These are phyloP conservation scores for Dufourea novaeangliae DNA, from an alignment of 1,140 invertebrate genomes.

Conservation along the genomic window DNA sequence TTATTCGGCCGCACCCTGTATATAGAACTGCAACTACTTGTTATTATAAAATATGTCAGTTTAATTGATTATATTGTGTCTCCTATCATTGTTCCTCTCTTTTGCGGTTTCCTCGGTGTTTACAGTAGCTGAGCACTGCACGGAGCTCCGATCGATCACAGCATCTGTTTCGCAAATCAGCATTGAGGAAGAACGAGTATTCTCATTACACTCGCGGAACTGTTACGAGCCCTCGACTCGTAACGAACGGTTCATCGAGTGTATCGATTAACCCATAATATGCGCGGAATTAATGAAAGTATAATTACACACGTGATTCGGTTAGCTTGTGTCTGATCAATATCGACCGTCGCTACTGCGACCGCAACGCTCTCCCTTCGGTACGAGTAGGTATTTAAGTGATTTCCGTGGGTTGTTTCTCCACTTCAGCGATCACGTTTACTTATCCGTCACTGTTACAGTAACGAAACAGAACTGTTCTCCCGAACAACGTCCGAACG, in stretches of 20 bases:
- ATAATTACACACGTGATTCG: not conserved
- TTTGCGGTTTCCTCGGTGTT: conserved; percentile 31
- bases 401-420: not conserved
- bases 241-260: not conserved
- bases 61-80: conserved; percentile 2
- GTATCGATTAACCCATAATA: not conserved
- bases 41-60: no score
- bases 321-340: conserved; percentile 1
- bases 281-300: not conserved
- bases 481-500: not conserved
- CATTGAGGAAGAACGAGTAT: no score
- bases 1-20: no score
- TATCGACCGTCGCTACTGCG: conserved; percentile 30
- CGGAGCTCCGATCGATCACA: not conserved
- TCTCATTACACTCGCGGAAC: no score
- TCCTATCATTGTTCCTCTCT: conserved; percentile 15
- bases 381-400: no score
- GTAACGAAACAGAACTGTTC: no score
- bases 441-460: no score
- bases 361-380: no score
- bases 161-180: not conserved
- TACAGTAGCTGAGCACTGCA: conserved; percentile 19
- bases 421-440: no score
- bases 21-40: no score
- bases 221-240: not conserved